A percentile compares a stretch with the other conserved stretches of the same genome.
Evolutionary conservation across 1,140 invertebrate species (phyloP).

Genomic region (Panulirus ornatus): DNA sequence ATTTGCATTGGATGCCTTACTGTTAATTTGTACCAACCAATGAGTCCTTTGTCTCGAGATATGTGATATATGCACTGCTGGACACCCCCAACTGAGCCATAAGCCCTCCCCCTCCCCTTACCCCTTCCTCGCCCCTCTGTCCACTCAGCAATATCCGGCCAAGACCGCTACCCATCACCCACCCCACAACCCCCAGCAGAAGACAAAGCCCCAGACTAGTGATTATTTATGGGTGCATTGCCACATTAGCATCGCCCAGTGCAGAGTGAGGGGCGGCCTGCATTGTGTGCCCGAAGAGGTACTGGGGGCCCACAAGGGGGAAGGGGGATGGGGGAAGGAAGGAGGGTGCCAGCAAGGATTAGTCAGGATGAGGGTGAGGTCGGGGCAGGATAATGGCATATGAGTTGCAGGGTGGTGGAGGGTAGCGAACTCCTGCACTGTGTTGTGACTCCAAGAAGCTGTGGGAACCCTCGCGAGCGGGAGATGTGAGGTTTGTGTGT

Average conservation of each 20-base stretch:
- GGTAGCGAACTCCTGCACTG: neutral
- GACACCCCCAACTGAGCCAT: neutral
- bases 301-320: neutral
- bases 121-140: neutral
- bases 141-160: conserved; percentile 23
- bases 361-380: conserved; percentile 12
- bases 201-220: conserved; percentile 41
- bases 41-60: neutral
- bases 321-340: neutral
- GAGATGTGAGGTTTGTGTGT: neutral
- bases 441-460: neutral
- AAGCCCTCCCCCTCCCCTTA: neutral
- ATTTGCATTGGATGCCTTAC: conserved; percentile 1
- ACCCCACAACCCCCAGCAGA: neutral
- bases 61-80: conserved; percentile 15
- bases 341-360: neutral
- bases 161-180: neutral
- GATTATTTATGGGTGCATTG: conserved; percentile 60
- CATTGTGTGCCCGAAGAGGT: neutral
- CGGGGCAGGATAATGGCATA: conserved; percentile 24
- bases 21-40: conserved; percentile 37
- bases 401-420: conserved; percentile 11
- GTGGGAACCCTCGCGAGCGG: neutral
- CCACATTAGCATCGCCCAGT: conserved; percentile 57
- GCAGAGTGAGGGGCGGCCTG: neutral